Evolutionary conservation across 2,888 invertebrate species (phyloP), one percentile per base, ranked within the genome.

Genomic region (Idaea aversata): DNA sequence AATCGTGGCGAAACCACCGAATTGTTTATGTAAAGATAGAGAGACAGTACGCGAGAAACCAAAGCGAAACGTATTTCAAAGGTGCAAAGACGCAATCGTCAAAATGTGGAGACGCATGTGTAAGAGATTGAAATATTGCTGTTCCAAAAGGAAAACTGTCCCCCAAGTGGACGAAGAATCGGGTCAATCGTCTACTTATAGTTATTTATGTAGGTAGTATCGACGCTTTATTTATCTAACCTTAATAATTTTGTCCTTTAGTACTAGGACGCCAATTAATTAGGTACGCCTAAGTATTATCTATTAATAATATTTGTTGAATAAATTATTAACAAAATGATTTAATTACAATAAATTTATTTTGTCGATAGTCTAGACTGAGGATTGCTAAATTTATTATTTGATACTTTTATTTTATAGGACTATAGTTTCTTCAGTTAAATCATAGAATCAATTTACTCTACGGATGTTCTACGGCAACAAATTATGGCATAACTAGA

Each of bases 131-230:
- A 81, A 75, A 65, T 70, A 74, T 59, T 83, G 81, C 57, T 68
- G 77, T 61, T 65, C 66, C 60, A 71, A 72, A 66, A 74, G 66
- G 64, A 68, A 77, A 65, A 47, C 71, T 15, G 62, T 62, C 15
- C 34, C 74, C 16, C 67, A 67, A 61, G 60, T 64, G 64, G 63
- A 70, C 61, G 67, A 74, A 62, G 77, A 80, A 35, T 65, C 77
- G 72, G 78, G 62, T 69, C 76, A 60, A 77, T 80, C 69, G 70
- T 84, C 79, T 66, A 80, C 82, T 34, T 69, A 70, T 60, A 72
- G 67, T 70, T 90, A 90, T 80, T 74, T 89, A 85, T 84, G 90
- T 91, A 87, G 82, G 90, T 90, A 87, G 85, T 83, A 79, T 72
- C 72, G 72, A 59, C 72, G 72, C 73, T 76, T 70, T 68, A 64